phyloP scores from a whole-genome alignment of 92 coral and sea anemone genomes.

The Siderastrea siderea region DNA sequence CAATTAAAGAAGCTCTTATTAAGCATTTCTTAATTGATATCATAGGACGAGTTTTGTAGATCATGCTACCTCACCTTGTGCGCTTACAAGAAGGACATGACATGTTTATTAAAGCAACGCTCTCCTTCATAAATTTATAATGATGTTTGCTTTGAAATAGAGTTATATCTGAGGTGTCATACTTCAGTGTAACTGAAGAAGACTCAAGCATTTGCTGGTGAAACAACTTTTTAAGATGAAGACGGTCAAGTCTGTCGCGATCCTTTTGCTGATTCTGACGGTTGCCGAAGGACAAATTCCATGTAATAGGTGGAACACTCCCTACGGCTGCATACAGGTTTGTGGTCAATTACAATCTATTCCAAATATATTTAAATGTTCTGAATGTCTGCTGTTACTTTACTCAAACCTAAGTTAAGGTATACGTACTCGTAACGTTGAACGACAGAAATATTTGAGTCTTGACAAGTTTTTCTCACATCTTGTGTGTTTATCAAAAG shows the following conservation, averaged over 20 bases:
- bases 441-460: too few species aligned
- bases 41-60: background rate
- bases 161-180: background rate
- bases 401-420: background rate
- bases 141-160: background rate
- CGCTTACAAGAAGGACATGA: background rate
- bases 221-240: background rate
- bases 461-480: too few species aligned
- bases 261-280: background rate
- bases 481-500: too few species aligned
- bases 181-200: background rate
- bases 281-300: background rate
- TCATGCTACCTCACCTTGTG: background rate
- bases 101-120: background rate
- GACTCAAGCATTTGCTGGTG: background rate
- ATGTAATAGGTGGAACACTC: background rate
- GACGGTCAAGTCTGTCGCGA: background rate
- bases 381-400: background rate
- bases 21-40: too few species aligned
- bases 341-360: background rate
- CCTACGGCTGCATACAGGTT: background rate
- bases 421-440: too few species aligned
- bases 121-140: background rate
- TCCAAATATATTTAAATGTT: too few species aligned
- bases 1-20: background rate